A percentile compares a stretch with the other conserved stretches of the same genome.
Evolutionary conservation across 2,113 vertebrate species (phyloP).

Genomic region (Brienomyrus longianalis): DNA sequence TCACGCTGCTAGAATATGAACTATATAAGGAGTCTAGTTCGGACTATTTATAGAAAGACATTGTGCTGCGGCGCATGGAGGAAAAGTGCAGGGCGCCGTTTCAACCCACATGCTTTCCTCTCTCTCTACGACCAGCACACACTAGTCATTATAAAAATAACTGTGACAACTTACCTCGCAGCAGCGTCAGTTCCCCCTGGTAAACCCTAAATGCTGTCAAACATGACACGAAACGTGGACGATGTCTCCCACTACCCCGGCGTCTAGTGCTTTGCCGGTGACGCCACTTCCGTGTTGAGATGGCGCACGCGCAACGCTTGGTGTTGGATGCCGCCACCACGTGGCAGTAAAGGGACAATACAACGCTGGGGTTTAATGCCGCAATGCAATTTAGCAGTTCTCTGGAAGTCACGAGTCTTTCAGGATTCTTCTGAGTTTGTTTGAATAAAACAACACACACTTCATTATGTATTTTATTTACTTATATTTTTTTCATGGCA

Average conservation of each 20-base stretch:
- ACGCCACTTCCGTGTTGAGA: slow-evolving; percentile 64
- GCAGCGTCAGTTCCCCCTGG: background rate
- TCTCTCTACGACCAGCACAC: background rate
- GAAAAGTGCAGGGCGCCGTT: background rate
- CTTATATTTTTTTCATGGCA: background rate
- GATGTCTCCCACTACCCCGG: background rate
- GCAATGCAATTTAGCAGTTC: background rate
- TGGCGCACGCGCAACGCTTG: background rate
- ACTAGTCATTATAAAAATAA: background rate
- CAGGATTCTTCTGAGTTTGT: background rate
- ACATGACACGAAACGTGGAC: slow-evolving; percentile 18
- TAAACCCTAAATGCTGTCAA: slow-evolving; percentile 19
- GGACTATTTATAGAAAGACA: background rate
- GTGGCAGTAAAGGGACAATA: slow-evolving; percentile 5
- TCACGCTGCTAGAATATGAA: background rate
- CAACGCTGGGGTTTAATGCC: background rate
- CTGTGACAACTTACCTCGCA: slow-evolving; percentile 15
- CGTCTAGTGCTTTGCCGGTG: background rate
- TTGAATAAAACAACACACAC: background rate
- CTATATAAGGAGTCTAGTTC: slow-evolving; percentile 8
- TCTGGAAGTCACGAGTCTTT: background rate
- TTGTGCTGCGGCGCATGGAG: background rate
- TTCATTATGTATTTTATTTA: background rate
- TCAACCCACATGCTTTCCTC: background rate
- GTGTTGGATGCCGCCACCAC: slow-evolving; percentile 26